Percentiles rank a stretch among this genome's conserved stretches.
These are phyloP conservation scores for Gnathonemus longibarbis DNA, from an alignment of 2,113 vertebrate species.

Conservation along the genomic window DNA sequence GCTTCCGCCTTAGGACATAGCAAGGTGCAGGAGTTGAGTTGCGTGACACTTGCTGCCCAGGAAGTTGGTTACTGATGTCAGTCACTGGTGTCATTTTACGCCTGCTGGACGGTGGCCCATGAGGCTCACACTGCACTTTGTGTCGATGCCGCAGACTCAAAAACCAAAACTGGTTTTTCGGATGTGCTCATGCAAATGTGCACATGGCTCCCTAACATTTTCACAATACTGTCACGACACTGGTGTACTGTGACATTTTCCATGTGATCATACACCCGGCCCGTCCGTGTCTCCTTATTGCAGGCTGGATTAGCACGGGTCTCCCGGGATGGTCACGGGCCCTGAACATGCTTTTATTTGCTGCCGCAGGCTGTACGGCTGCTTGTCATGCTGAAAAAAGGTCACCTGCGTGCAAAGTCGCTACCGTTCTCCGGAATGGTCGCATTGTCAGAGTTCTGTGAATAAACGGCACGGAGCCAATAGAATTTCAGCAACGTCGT, in stretches of 20 bases:
- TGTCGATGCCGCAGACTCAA: background rate
- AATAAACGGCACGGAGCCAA: constrained; percentile 11
- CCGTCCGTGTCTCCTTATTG: background rate
- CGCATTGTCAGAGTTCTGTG: background rate
- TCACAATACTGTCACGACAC: background rate
- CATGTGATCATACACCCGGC: background rate
- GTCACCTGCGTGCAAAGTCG: background rate
- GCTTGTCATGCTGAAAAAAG: background rate
- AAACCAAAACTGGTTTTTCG: background rate
- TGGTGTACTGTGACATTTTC: background rate
- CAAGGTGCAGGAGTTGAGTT: background rate
- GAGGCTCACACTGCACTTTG: background rate
- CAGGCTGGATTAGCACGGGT: background rate
- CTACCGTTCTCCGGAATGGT: background rate
- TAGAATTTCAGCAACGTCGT: background rate
- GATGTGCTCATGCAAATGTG: background rate
- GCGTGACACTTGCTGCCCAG: background rate
- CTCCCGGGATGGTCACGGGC: background rate
- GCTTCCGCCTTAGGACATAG: background rate
- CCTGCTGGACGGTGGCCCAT: background rate
- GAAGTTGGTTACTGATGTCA: background rate
- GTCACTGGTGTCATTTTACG: background rate
- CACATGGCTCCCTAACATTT: background rate
- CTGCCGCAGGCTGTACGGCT: background rate
- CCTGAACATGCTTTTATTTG: background rate